phyloP scores from a whole-genome alignment of 1,140 invertebrate genomes.

The Dinothrombium tinctorium region DNA sequence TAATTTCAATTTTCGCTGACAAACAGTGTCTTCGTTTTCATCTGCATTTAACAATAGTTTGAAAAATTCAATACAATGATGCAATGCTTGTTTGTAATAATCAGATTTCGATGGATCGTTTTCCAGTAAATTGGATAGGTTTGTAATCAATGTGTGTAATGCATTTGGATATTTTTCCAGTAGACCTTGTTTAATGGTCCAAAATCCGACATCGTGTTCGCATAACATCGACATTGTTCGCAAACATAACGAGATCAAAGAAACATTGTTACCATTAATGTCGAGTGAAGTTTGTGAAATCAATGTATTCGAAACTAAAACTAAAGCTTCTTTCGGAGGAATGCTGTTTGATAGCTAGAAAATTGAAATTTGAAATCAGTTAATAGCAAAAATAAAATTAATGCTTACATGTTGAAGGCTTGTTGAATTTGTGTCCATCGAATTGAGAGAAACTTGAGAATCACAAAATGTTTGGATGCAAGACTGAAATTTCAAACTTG shows the following conservation, averaged over 20 bases:
- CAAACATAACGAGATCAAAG: constrained; percentile 27
- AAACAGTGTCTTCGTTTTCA: too few relatives aligned
- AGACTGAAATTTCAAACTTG: constrained; percentile 30
- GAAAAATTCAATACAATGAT: background rate
- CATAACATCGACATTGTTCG: constrained; percentile 48
- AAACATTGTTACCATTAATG: background rate
- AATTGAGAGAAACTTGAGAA: constrained; percentile 37
- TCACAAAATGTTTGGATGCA: constrained; percentile 48
- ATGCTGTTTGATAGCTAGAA: constrained; percentile 35
- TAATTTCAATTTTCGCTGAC: background rate
- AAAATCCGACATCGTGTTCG: constrained; percentile 60
- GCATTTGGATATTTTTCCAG: background rate
- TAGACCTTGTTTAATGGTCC: constrained; percentile 33
- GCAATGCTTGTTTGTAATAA: background rate
- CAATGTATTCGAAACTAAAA: constrained; percentile 35
- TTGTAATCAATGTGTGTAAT: background rate
- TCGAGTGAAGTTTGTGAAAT: constrained; percentile 39
- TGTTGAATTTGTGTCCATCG: constrained; percentile 15
- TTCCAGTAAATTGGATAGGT: too few relatives aligned
- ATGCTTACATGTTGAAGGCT: constrained; percentile 18
- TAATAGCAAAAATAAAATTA: constrained; percentile 7
- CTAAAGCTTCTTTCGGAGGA: constrained; percentile 39
- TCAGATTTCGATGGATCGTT: too few relatives aligned
- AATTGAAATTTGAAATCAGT: constrained; percentile 3
- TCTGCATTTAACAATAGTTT: background rate